Base-by-base conservation (phyloP, 2,888 invertebrate species). In the Acleris cristana region DNA sequence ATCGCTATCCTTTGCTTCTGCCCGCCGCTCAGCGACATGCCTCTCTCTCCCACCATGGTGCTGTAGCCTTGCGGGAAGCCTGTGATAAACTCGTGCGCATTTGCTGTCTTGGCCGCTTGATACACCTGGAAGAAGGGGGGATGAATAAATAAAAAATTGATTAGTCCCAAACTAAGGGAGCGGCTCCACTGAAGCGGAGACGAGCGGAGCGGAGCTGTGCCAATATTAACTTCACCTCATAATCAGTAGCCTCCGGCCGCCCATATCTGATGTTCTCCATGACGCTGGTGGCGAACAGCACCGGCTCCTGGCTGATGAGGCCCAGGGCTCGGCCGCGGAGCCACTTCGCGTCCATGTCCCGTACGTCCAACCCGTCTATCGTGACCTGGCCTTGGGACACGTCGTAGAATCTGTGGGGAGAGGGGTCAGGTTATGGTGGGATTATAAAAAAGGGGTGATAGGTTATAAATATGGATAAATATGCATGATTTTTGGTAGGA, bases 1-100 rank as follows among this genome's bases (percentile, higher is more conserved):
- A 99, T 99, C 1, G 99, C 99, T 70, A 99, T 96, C 73, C 99
- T 93, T 83, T 99, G 99, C 74, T 98, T 97, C 87, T 99, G 99
- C 0, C 99, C 99, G 0, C 99, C 99, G 56, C 98, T 98, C 48
- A 99, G 94, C n/a, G 98, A 96, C 62, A 96, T 95, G 0, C 98
- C 98, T 65, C 98, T 92, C 88, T 99, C 99, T 0, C 99, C 99
- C 0, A 98, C 96, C 74, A 96, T 81, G 0, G 98, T 99, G 62
- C 95, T 87, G 83, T 99, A 99, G 0, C 97, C 97, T 0, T 94
- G 89, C 0, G 98, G 98, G 84, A 99, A 97, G 44, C 89, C 89
- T 0, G 79, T 84, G 54, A 99, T 96, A 84, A 99, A 99, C n/a
- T 96, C 96, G 84, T 99, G 96, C 0, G 98, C 99, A 85, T 99